A percentile compares a stretch with the other conserved stretches of the same genome.
These are phyloP conservation scores for Hypsibius dujardini DNA, from an alignment of 1,140 invertebrate genomes.

Conservation along the genomic window DNA sequence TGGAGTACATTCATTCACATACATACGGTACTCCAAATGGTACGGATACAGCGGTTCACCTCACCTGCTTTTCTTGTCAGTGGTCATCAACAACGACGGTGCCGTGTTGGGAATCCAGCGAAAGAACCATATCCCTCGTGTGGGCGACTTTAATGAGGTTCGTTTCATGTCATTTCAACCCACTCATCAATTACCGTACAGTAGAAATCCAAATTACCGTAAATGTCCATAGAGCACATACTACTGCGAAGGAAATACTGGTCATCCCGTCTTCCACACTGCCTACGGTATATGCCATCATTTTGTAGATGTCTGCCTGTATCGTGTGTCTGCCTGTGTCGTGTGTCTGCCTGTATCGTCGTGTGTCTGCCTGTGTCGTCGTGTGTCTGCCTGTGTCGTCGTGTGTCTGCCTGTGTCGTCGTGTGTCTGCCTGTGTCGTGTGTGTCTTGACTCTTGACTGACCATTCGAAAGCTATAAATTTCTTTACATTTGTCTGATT, in stretches of 20 bases:
- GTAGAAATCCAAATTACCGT: too few species aligned
- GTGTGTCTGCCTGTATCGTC: too few species aligned
- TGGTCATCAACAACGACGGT: conserved; percentile 66
- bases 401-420: too few species aligned
- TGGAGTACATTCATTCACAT: neutral
- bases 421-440: too few species aligned
- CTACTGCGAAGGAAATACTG: conserved; percentile 85
- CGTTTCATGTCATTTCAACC: neutral
- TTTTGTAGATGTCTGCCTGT: too few species aligned
- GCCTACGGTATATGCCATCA: conserved; percentile 35
- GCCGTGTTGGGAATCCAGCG: conserved; percentile 76
- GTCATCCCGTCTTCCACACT: conserved; percentile 70
- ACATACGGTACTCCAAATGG: neutral
- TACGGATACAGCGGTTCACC: neutral
- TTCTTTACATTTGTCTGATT: neutral
- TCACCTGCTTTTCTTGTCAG: conserved; percentile 31
- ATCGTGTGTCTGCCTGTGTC: too few species aligned
- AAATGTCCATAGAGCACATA: conserved; percentile 55
- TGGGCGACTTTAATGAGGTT: conserved; percentile 90
- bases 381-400: too few species aligned
- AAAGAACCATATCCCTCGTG: conserved; percentile 94
- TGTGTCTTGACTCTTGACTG: too few species aligned
- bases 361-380: too few species aligned
- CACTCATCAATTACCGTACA: too few species aligned
- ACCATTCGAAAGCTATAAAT: too few species aligned